Percentiles rank a stretch among this genome's conserved stretches.
Conservation (phyloP, 1,140 invertebrate genomes). For the Orchestia grillus region DNA sequence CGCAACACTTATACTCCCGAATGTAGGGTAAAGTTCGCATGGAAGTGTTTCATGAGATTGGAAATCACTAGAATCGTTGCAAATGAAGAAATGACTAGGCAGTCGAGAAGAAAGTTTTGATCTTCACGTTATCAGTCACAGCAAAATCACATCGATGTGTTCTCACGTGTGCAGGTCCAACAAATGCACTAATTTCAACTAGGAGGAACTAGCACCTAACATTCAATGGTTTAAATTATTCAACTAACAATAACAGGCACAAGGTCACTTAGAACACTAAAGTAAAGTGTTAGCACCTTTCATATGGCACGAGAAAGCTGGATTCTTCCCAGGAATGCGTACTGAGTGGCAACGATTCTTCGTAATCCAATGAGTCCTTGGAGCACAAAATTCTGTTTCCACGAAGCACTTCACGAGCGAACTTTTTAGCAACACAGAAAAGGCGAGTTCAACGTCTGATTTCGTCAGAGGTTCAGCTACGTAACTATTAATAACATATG, state of each 20-base stretch:
- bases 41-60: background rate
- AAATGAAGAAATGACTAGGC: background rate
- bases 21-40: background rate
- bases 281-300: conserved; percentile 45
- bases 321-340: background rate
- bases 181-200: conserved; percentile 47
- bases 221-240: conserved; percentile 36
- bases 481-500: background rate
- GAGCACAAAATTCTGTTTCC: background rate
- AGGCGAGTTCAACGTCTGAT: background rate
- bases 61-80: conserved; percentile 7
- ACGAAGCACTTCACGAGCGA: background rate
- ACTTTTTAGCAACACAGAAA: background rate
- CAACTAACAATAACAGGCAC: conserved; percentile 54
- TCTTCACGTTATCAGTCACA: conserved; percentile 1
- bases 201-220: conserved; percentile 45
- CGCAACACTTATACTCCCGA: background rate
- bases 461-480: background rate
- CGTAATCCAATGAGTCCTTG: background rate
- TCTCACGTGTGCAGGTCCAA: background rate
- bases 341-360: background rate
- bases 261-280: conserved; percentile 42
- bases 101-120: background rate
- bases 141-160: conserved; percentile 1
- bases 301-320: conserved; percentile 13